phyloP scores from a whole-genome alignment of 2,113 vertebrate genomes.

The Paracyprichromis sp. region DNA sequence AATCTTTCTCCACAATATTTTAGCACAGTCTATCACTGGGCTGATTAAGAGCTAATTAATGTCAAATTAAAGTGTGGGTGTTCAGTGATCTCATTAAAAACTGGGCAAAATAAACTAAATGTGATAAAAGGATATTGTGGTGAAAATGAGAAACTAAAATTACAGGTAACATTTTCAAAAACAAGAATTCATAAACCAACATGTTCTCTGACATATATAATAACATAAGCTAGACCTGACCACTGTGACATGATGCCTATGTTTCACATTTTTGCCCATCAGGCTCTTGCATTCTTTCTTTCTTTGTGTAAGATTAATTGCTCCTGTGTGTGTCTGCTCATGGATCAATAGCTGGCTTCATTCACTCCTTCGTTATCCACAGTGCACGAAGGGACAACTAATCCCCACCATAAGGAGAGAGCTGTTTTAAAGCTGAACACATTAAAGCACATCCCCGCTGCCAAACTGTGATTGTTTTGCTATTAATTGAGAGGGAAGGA shows the following conservation, averaged over 20 bases:
- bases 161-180: background rate
- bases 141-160: background rate
- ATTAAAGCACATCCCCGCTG: background rate
- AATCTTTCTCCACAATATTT: background rate
- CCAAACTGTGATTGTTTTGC: background rate
- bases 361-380: background rate
- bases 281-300: background rate
- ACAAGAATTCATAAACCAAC: background rate
- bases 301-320: background rate
- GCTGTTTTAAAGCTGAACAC: background rate
- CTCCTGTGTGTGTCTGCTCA: background rate
- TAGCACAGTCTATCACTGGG: background rate
- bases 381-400: background rate
- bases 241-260: background rate
- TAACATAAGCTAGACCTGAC: background rate
- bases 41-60: constrained; percentile 1
- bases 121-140: background rate
- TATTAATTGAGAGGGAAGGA: background rate
- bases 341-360: background rate
- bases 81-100: background rate
- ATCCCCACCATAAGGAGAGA: background rate
- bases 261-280: background rate
- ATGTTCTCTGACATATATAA: background rate
- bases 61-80: background rate
- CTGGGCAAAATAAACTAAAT: background rate